Conservation (phyloP, 2,888 invertebrate species). For the Polylopha cassiicola region DNA sequence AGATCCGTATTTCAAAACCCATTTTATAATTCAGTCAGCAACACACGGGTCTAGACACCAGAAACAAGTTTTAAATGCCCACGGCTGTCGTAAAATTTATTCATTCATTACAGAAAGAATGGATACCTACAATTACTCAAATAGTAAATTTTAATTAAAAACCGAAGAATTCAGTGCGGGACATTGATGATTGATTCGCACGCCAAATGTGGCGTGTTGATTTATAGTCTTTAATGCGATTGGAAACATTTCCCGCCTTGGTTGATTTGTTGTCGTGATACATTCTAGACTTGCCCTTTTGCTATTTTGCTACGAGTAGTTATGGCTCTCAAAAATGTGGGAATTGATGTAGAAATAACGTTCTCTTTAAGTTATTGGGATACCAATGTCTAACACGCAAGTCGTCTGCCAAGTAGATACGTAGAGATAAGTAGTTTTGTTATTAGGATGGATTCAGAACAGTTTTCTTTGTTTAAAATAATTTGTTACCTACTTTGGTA, state of each 20-base stretch:
- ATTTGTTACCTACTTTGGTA: no score
- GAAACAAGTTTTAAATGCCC: slow-evolving; percentile 5
- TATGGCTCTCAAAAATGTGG: not conserved
- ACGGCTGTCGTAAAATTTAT: slow-evolving; percentile 11
- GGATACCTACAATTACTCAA: slow-evolving; percentile 15
- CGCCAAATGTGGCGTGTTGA: no score
- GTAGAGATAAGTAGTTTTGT: no score
- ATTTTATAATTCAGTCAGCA: slow-evolving; percentile 16
- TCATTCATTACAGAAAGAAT: slow-evolving; percentile 15
- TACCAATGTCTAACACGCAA: slow-evolving; percentile 1
- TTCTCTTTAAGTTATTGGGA: slow-evolving; percentile 4
- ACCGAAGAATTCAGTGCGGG: slow-evolving; percentile 9
- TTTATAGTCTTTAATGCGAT: no score
- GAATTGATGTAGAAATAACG: not conserved
- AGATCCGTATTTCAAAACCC: no score
- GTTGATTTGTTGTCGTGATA: no score
- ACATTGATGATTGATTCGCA: slow-evolving; percentile 8
- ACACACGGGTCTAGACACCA: no score
- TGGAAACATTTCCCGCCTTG: no score
- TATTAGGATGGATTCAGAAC: no score
- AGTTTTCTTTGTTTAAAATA: no score
- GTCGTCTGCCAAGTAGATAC: not conserved
- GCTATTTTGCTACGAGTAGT: no score
- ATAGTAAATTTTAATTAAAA: slow-evolving; percentile 15
- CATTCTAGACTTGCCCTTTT: no score